These are phyloP conservation scores for Alcedo quadribrachys DNA, from an alignment of 2,797 vertebrate species.

Conservation along the genomic window DNA sequence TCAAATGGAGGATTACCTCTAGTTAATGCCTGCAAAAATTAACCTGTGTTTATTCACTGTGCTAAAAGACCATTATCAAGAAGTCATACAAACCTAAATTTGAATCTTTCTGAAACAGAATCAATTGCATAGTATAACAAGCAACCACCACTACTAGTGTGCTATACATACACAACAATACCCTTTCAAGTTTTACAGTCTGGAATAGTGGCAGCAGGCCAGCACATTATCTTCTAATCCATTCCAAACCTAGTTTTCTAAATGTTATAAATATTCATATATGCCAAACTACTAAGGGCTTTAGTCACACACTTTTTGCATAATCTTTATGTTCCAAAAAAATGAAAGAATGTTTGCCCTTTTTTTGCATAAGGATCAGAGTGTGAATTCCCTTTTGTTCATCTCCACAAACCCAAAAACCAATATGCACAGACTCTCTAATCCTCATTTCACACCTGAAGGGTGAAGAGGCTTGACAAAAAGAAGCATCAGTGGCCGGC, in stretches of 20 bases:
- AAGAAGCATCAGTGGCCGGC: slow-evolving; percentile 49
- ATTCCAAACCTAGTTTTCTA: slow-evolving; percentile 69
- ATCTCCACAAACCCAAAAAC: slow-evolving; percentile 74
- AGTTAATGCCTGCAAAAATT: slow-evolving; percentile 8
- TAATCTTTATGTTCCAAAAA: slow-evolving; percentile 77
- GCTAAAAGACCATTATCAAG: slow-evolving; percentile 5
- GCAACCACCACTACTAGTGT: slow-evolving; percentile 33
- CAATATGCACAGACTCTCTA: slow-evolving; percentile 74
- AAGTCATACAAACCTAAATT: slow-evolving; percentile 63
- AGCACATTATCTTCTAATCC: slow-evolving; percentile 75
- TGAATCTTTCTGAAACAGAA: slow-evolving; percentile 63
- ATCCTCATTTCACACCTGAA: slow-evolving; percentile 79
- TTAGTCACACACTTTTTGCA: slow-evolving; percentile 79
- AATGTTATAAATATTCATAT: slow-evolving; percentile 83
- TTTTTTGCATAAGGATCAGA: slow-evolving; percentile 73
- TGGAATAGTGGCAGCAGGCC: slow-evolving; percentile 75
- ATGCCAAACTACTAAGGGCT: slow-evolving; percentile 71
- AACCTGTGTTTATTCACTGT: slow-evolving; percentile 18
- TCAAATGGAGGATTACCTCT: background rate
- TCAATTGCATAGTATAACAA: slow-evolving; percentile 27
- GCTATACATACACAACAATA: slow-evolving; percentile 41
- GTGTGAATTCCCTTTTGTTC: slow-evolving; percentile 78
- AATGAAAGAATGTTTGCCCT: slow-evolving; percentile 70
- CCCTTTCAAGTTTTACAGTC: slow-evolving; percentile 48
- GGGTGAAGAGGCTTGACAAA: slow-evolving; percentile 67